Conservation (phyloP, 2,113 vertebrate genomes). For the Grammomys surdaster region DNA sequence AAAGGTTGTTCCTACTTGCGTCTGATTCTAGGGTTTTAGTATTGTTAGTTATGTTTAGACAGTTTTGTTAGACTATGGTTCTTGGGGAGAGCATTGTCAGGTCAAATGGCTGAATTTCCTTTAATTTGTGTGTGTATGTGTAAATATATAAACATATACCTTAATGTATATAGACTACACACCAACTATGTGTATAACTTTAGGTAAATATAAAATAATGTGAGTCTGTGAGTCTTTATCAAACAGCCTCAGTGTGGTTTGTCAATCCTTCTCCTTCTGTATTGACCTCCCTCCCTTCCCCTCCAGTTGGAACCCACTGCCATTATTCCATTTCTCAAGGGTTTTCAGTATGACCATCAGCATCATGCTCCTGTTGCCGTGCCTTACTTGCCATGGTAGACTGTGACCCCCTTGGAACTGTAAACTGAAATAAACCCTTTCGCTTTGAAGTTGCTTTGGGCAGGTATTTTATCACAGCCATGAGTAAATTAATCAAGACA, state of each 20-base stretch:
- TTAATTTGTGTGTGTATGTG: neutral
- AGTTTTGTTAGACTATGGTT: neutral
- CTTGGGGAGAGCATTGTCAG: neutral
- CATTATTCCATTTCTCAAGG: neutral
- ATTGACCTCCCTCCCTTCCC: neutral
- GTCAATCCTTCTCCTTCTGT: neutral
- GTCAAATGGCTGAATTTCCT: neutral
- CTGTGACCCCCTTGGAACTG: neutral
- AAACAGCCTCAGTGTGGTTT: neutral
- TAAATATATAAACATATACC: neutral
- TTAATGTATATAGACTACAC: too few species aligned
- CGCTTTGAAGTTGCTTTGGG: neutral
- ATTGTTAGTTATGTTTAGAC: too few species aligned
- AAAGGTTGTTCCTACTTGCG: neutral
- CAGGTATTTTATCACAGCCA: neutral
- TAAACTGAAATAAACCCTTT: neutral
- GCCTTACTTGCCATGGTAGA: neutral
- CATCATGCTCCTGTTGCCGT: neutral
- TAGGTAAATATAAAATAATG: neutral
- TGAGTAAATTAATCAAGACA: neutral
- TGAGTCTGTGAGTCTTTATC: neutral
- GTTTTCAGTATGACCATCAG: neutral
- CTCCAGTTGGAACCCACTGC: neutral
- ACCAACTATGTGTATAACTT: neutral
- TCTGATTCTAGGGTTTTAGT: neutral